These are phyloP conservation scores for Charanyca ferruginea DNA, from an alignment of 2,888 invertebrate genomes.

Conservation along the genomic window DNA sequence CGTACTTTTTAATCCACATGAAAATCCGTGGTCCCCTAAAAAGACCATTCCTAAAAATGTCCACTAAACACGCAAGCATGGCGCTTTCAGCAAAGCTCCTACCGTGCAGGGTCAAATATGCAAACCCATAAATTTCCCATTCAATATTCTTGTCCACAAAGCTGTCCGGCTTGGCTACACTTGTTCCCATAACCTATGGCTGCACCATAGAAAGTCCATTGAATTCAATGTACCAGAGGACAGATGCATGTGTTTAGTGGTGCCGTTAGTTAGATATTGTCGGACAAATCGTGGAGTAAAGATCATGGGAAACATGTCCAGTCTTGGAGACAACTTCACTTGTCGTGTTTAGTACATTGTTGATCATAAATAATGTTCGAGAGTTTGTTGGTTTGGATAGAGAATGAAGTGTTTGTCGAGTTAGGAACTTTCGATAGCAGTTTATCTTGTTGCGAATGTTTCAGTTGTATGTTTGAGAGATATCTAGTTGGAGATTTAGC, in stretches of 20 bases:
- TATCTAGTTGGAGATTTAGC: background rate
- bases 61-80: slow-evolving; percentile 25
- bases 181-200: slow-evolving; percentile 69
- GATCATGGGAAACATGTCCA: slow-evolving; percentile 54
- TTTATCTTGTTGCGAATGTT: slow-evolving; percentile 50
- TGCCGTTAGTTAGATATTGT: slow-evolving; percentile 64
- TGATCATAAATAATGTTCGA: slow-evolving; percentile 51
- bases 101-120: slow-evolving; percentile 58
- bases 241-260: slow-evolving; percentile 65
- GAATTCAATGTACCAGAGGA: slow-evolving; percentile 61
- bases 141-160: slow-evolving; percentile 65
- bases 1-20: no score
- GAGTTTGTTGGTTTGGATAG: slow-evolving; percentile 20
- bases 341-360: slow-evolving; percentile 39
- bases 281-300: slow-evolving; percentile 64
- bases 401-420: slow-evolving; percentile 45
- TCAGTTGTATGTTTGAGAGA: background rate
- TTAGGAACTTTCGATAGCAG: slow-evolving; percentile 41
- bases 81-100: slow-evolving; percentile 43
- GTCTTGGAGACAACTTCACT: slow-evolving; percentile 60
- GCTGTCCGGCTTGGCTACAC: slow-evolving; percentile 65
- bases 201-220: slow-evolving; percentile 66
- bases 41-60: background rate
- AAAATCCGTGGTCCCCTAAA: no score
- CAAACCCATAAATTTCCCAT: slow-evolving; percentile 64